phyloP scores from a whole-genome alignment of 2,113 vertebrate genomes.

The Boleophthalmus pectinirostris region DNA sequence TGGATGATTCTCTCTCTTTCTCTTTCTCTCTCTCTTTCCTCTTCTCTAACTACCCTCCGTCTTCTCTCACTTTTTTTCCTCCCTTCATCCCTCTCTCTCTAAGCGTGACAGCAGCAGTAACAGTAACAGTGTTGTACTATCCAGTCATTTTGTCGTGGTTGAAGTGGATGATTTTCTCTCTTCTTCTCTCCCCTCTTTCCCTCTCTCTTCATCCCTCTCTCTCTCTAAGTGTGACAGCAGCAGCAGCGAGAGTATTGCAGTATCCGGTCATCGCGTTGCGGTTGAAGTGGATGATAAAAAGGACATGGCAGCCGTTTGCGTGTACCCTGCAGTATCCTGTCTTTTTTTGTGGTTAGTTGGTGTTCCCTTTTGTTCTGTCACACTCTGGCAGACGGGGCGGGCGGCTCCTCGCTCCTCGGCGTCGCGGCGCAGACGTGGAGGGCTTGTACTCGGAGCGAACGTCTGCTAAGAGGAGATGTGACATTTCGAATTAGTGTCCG shows the following conservation, averaged over 20 bases:
- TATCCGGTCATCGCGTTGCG: slow-evolving; percentile 11
- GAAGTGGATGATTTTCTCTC: neutral
- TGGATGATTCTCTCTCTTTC: neutral
- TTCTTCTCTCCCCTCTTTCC: neutral
- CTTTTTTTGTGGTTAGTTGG: slow-evolving; percentile 24
- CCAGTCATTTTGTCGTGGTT: neutral
- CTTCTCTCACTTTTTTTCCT: neutral
- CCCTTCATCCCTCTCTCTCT: neutral
- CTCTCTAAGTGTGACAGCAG: neutral
- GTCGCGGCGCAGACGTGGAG: slow-evolving; percentile 42
- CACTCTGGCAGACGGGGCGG: slow-evolving; percentile 33
- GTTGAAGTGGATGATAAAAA: slow-evolving; percentile 32
- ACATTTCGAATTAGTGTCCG: slow-evolving; percentile 60
- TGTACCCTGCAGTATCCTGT: slow-evolving; percentile 15
- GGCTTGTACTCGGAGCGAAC: slow-evolving; percentile 49
- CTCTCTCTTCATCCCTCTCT: too few relatives aligned
- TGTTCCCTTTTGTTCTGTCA: slow-evolving; percentile 31
- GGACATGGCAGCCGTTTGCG: slow-evolving; percentile 25
- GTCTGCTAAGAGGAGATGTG: slow-evolving; percentile 68
- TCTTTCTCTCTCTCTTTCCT: neutral
- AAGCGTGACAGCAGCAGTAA: too few relatives aligned
- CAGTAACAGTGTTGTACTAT: too few relatives aligned
- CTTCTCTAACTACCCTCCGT: neutral
- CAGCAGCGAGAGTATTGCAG: neutral
- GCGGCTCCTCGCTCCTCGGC: slow-evolving; percentile 50